A percentile compares a stretch with the other conserved stretches of the same genome.
Evolutionary conservation across 2,888 invertebrate species (phyloP).

Genomic region (Dryadula phaetusa): DNA sequence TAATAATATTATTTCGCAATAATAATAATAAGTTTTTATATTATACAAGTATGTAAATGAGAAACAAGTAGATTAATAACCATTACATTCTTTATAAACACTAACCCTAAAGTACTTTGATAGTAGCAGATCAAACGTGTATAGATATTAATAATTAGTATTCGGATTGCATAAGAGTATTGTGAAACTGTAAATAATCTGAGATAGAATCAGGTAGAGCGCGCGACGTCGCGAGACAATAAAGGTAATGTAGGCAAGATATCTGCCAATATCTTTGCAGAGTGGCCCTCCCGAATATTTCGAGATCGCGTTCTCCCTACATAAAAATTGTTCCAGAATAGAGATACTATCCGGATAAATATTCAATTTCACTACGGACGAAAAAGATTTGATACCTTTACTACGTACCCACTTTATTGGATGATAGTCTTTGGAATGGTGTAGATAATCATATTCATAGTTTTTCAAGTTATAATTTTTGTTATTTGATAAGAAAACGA

Average conservation of each 20-base stretch:
- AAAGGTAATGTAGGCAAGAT: constrained; percentile 83
- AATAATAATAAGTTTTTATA: too few species aligned
- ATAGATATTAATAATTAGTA: constrained; percentile 44
- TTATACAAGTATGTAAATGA: too few species aligned
- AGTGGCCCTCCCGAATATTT: constrained; percentile 83
- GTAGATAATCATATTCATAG: constrained; percentile 83
- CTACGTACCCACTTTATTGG: constrained; percentile 81
- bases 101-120: background rate
- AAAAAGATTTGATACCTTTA: constrained; percentile 84
- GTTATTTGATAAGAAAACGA: constrained; percentile 17
- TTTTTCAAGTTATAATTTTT: constrained; percentile 57
- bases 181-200: constrained; percentile 74
- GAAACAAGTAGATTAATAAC: background rate
- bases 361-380: constrained; percentile 84
- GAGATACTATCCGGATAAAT: constrained; percentile 84
- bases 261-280: constrained; percentile 82
- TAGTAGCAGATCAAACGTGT: background rate
- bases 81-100: too few species aligned
- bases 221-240: constrained; percentile 78
- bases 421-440: constrained; percentile 81
- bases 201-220: constrained; percentile 73
- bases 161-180: constrained; percentile 68
- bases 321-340: constrained; percentile 84
- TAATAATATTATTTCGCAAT: too few species aligned
- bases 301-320: constrained; percentile 82